These are phyloP conservation scores for Cromileptes altivelis DNA, from an alignment of 2,113 vertebrate genomes.

Conservation along the genomic window DNA sequence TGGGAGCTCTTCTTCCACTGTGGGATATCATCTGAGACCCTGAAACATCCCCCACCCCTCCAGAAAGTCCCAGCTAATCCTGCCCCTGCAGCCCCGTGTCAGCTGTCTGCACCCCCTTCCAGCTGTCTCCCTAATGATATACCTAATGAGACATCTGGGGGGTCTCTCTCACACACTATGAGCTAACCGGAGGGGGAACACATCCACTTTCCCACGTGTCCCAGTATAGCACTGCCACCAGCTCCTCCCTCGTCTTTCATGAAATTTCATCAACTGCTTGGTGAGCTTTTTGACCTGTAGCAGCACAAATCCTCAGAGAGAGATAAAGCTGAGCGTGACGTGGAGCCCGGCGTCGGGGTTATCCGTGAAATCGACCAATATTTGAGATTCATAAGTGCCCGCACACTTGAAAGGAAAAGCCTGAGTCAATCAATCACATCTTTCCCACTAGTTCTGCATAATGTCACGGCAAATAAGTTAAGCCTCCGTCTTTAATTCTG, in stretches of 20 bases:
- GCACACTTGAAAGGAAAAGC: constrained; percentile 57
- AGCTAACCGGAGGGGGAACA: constrained; percentile 43
- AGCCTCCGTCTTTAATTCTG: constrained; percentile 47
- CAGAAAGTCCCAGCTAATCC: constrained; percentile 71
- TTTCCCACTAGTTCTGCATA: constrained; percentile 44
- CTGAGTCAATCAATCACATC: constrained; percentile 51
- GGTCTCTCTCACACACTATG: constrained; percentile 67
- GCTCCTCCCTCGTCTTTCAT: constrained; percentile 57
- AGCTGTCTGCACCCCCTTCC: constrained; percentile 80
- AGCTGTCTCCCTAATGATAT: constrained; percentile 86
- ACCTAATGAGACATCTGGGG: constrained; percentile 87
- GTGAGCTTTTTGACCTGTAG: constrained; percentile 46
- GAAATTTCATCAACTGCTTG: constrained; percentile 68
- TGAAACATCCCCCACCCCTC: constrained; percentile 31
- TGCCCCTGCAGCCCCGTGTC: constrained; percentile 70
- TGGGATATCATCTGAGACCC: constrained; percentile 43
- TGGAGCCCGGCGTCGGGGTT: constrained; percentile 8
- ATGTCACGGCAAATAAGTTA: constrained; percentile 56
- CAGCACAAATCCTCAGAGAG: constrained; percentile 24
- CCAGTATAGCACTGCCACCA: constrained; percentile 59
- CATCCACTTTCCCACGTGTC: constrained; percentile 74
- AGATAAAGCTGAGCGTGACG: constrained; percentile 34
- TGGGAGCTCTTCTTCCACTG: constrained; percentile 6
- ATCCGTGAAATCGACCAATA: constrained; percentile 68
- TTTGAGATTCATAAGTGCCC: constrained; percentile 61